Percentiles rank a stretch among this genome's conserved stretches.
phyloP scores from a whole-genome alignment of 2,888 invertebrate genomes.

The Gymnoscelis rufifasciata region DNA sequence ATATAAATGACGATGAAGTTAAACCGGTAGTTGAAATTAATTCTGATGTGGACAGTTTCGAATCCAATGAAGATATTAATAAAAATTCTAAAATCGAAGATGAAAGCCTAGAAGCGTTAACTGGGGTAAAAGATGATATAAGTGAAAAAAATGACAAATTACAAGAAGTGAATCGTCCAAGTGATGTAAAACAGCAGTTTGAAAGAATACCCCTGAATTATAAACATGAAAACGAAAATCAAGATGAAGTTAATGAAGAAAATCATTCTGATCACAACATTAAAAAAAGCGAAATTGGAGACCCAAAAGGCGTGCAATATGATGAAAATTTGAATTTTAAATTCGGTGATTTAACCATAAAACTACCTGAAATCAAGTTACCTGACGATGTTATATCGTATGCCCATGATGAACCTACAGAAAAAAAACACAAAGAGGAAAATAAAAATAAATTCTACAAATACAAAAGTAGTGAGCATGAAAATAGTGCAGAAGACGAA shows the following conservation, averaged over 20 bases:
- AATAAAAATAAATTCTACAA: constrained; percentile 37
- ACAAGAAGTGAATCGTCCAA: constrained; percentile 27
- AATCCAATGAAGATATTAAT: constrained; percentile 40
- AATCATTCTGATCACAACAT: constrained; percentile 30
- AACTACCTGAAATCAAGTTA: constrained; percentile 68
- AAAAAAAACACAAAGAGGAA: constrained; percentile 35
- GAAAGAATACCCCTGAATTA: constrained; percentile 70
- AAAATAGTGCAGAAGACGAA: constrained; percentile 30
- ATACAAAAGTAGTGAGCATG: constrained; percentile 38
- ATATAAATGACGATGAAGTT: constrained; percentile 59
- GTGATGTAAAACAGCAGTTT: constrained; percentile 64
- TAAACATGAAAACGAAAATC: constrained; percentile 47
- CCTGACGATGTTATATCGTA: constrained; percentile 68
- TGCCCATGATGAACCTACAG: constrained; percentile 41
- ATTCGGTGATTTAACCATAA: constrained; percentile 62
- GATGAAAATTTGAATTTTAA: constrained; percentile 64
- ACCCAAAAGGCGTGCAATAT: constrained; percentile 45
- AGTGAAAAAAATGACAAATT: constrained; percentile 38
- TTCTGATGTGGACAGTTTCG: constrained; percentile 43
- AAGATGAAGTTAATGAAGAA: constrained; percentile 18
- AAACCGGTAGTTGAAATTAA: constrained; percentile 67
- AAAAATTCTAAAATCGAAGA: constrained; percentile 33
- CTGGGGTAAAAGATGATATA: constrained; percentile 36
- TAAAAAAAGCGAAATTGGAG: constrained; percentile 46
- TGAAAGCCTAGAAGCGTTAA: constrained; percentile 43